Conservation (phyloP, 2,113 vertebrate species). For the Rhinogobius similis region DNA sequence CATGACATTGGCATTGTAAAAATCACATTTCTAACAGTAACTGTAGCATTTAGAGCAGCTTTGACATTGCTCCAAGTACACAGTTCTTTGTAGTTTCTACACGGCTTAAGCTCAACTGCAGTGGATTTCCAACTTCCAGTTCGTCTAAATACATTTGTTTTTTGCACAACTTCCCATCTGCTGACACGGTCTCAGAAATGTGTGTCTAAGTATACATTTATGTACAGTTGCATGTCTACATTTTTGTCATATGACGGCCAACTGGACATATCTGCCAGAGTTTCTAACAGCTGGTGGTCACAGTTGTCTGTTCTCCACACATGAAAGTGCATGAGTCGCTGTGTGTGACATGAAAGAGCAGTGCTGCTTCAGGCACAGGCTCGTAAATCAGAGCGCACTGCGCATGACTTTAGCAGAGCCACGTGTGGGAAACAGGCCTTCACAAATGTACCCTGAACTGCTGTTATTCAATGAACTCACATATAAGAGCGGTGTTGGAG, state of each 20-base stretch:
- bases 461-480: slow-evolving; percentile 7
- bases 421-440: slow-evolving; percentile 30
- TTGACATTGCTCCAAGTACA: background rate
- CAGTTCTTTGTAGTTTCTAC: too few species aligned
- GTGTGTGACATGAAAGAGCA: slow-evolving; percentile 64
- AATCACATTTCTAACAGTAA: too few species aligned
- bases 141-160: too few species aligned
- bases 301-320: slow-evolving; percentile 86
- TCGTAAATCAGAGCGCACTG: slow-evolving; percentile 84
- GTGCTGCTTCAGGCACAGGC: slow-evolving; percentile 81
- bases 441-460: background rate
- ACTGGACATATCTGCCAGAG: slow-evolving; percentile 73
- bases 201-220: slow-evolving; percentile 27
- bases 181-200: slow-evolving; percentile 35
- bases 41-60: background rate
- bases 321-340: slow-evolving; percentile 85
- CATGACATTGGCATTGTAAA: too few species aligned
- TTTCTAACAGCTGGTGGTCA: slow-evolving; percentile 86
- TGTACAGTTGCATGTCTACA: slow-evolving; percentile 26
- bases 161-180: background rate
- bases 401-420: slow-evolving; percentile 78
- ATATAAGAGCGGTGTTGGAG: background rate
- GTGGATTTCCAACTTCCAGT: too few species aligned
- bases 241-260: slow-evolving; percentile 43
- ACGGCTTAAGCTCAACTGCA: too few species aligned